phyloP scores from a whole-genome alignment of 1,140 invertebrate species.

The Stenopsyche tienmushanensis region DNA sequence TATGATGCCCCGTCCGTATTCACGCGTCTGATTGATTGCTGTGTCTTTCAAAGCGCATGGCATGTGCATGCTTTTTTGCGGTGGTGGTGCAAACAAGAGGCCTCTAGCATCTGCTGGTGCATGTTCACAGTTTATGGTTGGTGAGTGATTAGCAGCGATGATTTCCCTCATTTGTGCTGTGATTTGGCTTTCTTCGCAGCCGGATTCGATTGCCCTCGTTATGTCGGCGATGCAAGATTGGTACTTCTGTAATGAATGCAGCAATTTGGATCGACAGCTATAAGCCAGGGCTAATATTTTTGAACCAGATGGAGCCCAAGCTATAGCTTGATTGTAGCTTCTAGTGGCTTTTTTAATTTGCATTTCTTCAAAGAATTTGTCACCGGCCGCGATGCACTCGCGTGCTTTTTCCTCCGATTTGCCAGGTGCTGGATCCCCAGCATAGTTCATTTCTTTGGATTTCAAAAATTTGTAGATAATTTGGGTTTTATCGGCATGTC shows the following conservation, averaged over 20 bases:
- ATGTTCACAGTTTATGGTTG: background rate
- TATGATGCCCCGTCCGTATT: conserved; percentile 65
- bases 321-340: conserved; percentile 64
- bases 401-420: too few relatives aligned
- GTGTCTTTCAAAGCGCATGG: conserved; percentile 63
- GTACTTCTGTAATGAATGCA: conserved; percentile 63
- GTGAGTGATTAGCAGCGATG: conserved; percentile 41
- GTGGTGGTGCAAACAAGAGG: conserved; percentile 40
- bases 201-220: conserved; percentile 47
- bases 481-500: too few relatives aligned
- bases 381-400: too few relatives aligned
- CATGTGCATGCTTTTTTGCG: conserved; percentile 53
- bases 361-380: too few relatives aligned
- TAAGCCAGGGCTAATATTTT: conserved; percentile 61
- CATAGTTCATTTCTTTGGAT: too few relatives aligned
- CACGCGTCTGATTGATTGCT: conserved; percentile 56
- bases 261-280: conserved; percentile 70
- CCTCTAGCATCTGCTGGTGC: background rate
- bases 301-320: conserved; percentile 57
- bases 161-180: conserved; percentile 43
- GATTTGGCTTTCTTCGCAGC: background rate
- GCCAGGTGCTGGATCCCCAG: too few relatives aligned
- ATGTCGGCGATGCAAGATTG: conserved; percentile 63
- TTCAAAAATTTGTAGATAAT: too few relatives aligned
- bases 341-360: background rate